Evolutionary conservation across 2,888 invertebrate species (phyloP), one percentile per base, ranked within the genome.

Genomic region (Amphiduros pacificus): DNA sequence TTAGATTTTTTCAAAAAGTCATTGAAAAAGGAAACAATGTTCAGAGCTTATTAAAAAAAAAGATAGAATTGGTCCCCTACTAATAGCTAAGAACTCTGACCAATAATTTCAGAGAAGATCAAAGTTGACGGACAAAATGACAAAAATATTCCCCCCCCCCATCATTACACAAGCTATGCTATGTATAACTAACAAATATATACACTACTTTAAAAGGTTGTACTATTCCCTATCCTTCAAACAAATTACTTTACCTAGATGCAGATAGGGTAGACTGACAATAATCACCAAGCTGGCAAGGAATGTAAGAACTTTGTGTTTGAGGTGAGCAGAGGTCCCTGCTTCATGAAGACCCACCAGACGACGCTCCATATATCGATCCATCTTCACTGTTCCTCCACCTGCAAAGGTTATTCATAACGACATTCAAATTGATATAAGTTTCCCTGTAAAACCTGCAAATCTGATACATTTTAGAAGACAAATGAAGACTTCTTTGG

Each of bases 161-260:
- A 36, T 36, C 17, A 36, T 36, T 9, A 14, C 9, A 36, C 36
- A 17, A 36, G 11, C 17, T 36, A 36, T 36, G 9, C 17, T 36
- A 36, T 36, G 9, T 9, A 9, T 36, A 36, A 9, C 36, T 11
- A 11, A 36, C 9, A 11, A 36, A 36, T 11, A 36, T 36, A 17
- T 9, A 36, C 36, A 36, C 9, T 17, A 11, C 9, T 9, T 9
- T 36, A 17, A 11, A 36, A 36, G 17, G 20, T 20, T 5, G 48
- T 48, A 5, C 20, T 24, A 14, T 4, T 2, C 11, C 36, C 40
- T 31, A 27, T 27, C 44, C 20, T n/a, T 49, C 24, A 55, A 11
- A 66, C 71, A n/a, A n/a, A n/a, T n/a, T n/a, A n/a, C n/a, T n/a
- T 62, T 63, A 78, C 80, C 80, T 55, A 80, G 71, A 56, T 80